Evolutionary conservation across 2,888 invertebrate species (phyloP), one percentile per base, ranked within the genome.

Genomic region (Augochlorella aurata): DNA sequence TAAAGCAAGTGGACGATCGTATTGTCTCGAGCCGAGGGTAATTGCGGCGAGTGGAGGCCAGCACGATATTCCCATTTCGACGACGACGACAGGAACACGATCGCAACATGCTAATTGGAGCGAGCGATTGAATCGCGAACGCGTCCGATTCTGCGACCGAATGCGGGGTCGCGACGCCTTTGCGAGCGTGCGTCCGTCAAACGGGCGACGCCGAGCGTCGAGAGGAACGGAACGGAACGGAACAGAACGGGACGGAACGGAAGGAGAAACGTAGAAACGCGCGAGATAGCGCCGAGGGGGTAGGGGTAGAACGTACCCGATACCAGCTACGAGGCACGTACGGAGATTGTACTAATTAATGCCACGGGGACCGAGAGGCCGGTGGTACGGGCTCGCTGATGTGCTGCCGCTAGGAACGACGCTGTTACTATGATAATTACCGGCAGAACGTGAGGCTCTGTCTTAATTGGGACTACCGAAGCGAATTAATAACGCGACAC

Each of bases 331-430:
- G 77, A 85, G 85, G 90, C 92, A 91, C 91, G 90, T 90, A 90
- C 90, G 78, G 87, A 92, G 92, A 92, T 92, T 92, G 91, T 85
- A 83, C 88, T 92, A 92, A 92, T 92, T 92, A 92, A 92, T 92
- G 92, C 90, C 86, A 86, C 84, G 82, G 82, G 87, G 84, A 87
- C 85, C 70, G 58, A 49, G 75, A 83, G 81, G 74, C 68, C 71
- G 70, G 69, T 73, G 87, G 84, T 81, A 87, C 77, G 86, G 79
- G 85, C 86, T 88, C 84, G 86, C 86, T 90, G 91, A 90, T 90
- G 90, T 83, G 88, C 88, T 81, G 87, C 89, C 81, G 88, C 89
- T 86, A 85, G 88, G 83, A 89, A 90, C 88, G 87, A 88, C 84
- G 88, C 89, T 87, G 89, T 90, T 91, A 89, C 90, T 88, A 90